Evolutionary conservation across 2,888 invertebrate species (phyloP).

Genomic region (Neoascia interrupta): DNA sequence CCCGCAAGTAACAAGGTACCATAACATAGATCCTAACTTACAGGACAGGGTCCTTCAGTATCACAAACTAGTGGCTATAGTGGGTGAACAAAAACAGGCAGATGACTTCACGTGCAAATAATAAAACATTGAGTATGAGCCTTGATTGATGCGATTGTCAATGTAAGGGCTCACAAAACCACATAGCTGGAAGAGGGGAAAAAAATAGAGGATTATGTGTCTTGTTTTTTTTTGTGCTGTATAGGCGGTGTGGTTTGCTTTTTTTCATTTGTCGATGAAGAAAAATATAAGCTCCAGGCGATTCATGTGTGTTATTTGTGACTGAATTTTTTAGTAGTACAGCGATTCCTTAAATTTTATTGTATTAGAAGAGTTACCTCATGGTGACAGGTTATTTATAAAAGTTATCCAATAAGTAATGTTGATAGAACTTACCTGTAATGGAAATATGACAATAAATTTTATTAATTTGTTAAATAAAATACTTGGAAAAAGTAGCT

Average conservation of each 20-base stretch:
- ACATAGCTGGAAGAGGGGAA: neutral
- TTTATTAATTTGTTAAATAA: too few relatives aligned
- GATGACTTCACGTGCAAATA: constrained; percentile 69
- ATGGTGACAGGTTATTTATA: too few relatives aligned
- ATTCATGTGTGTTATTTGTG: too few relatives aligned
- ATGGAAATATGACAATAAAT: too few relatives aligned
- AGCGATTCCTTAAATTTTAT: too few relatives aligned
- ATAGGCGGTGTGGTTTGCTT: neutral
- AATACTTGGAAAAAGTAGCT: too few relatives aligned
- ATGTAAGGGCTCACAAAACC: constrained; percentile 45
- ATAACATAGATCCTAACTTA: constrained; percentile 7
- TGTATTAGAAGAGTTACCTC: too few relatives aligned
- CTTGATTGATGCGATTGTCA: constrained; percentile 66
- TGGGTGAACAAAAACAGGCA: constrained; percentile 60
- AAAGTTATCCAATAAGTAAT: too few relatives aligned
- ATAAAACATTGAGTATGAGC: constrained; percentile 65
- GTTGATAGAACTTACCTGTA: too few relatives aligned
- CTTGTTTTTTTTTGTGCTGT: neutral
- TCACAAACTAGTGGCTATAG: constrained; percentile 14
- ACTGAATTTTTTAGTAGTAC: too few relatives aligned
- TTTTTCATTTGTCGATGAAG: neutral
- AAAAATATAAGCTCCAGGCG: too few relatives aligned
- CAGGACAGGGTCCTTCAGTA: constrained; percentile 19
- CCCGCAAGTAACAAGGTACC: constrained; percentile 13
- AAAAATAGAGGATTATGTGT: too few relatives aligned